These are phyloP conservation scores for Naja naja DNA, from an alignment of 2,113 vertebrate species.

Conservation along the genomic window DNA sequence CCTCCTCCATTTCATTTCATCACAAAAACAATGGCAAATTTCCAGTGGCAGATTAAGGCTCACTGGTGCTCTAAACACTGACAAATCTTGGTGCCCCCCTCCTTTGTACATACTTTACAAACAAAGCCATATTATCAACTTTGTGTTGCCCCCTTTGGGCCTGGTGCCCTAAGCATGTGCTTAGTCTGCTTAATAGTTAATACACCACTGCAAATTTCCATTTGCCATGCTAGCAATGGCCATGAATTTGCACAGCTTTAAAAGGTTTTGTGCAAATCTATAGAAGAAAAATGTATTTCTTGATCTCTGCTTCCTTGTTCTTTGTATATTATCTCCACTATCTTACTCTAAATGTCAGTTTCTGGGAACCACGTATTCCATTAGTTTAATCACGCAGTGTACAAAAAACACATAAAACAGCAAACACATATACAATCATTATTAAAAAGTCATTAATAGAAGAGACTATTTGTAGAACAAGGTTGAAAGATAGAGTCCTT, in stretches of 20 bases:
- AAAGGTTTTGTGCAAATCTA: neutral
- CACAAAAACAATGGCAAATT: neutral
- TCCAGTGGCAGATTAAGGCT: too few relatives aligned
- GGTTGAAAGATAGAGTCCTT: neutral
- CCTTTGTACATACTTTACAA: too few relatives aligned
- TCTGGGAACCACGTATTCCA: neutral
- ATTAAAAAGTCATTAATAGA: neutral
- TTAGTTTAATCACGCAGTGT: neutral
- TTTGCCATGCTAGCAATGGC: neutral
- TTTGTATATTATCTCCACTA: neutral
- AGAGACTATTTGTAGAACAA: neutral
- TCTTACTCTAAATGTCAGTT: neutral
- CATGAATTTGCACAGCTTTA: neutral
- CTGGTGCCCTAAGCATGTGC: too few relatives aligned
- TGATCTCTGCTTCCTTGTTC: neutral
- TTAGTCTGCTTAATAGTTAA: too few relatives aligned
- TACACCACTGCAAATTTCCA: too few relatives aligned
- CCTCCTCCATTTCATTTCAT: neutral
- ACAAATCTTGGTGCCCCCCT: too few relatives aligned
- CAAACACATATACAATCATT: neutral
- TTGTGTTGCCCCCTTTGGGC: too few relatives aligned
- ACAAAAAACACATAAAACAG: neutral
- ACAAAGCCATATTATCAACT: too few relatives aligned
- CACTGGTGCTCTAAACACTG: too few relatives aligned
- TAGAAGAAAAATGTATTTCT: neutral